Base-by-base conservation (phyloP, 2,888 invertebrate species). In the Brachypalpus laphriformis region DNA sequence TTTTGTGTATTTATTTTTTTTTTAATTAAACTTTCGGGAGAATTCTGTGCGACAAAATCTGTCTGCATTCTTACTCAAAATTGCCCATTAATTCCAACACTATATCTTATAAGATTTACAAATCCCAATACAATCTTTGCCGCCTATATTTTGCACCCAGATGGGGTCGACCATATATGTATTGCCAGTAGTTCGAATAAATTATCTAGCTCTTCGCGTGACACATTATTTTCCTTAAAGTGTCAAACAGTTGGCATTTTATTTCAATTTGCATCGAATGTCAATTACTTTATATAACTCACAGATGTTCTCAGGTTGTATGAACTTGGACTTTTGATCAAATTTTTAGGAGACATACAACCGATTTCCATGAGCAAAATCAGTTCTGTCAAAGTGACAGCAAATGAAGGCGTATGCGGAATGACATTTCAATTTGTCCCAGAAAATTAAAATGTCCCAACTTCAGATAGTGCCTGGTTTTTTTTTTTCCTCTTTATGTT, bases 101-200 rank as follows among this genome's bases (percentile, higher is more conserved):
- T n/a, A n/a, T n/a, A n/a, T n/a, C n/a, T n/a, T n/a, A n/a, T n/a
- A n/a, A n/a, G n/a, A n/a, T n/a, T n/a, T n/a, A n/a, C n/a, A n/a
- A n/a, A n/a, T n/a, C n/a, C n/a, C n/a, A n/a, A n/a, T n/a, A n/a
- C n/a, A n/a, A n/a, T n/a, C n/a, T n/a, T n/a, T n/a, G n/a, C n/a
- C n/a, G n/a, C n/a, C n/a, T n/a, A 40, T 40, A 40, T 40, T 5
- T 40, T 14, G 5, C 14, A 14, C 40, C 8, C n/a, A 6, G 28
- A 9, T 16, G 47, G 63, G 63, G 34, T 65, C 63, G 47, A 65
- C 47, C 11, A 9, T 20, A 47, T 31, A 47, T 47, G 45, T 14
- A 31, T 31, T 65, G 14, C 25, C 20, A 9, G 11, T 5, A 18
- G 31, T 11, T 57, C 14, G n/a, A n/a, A n/a, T n/a, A n/a, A n/a